These are phyloP conservation scores for Sinocyclocheilus anophthalmus DNA, from an alignment of 2,113 vertebrate genomes.

Conservation along the genomic window DNA sequence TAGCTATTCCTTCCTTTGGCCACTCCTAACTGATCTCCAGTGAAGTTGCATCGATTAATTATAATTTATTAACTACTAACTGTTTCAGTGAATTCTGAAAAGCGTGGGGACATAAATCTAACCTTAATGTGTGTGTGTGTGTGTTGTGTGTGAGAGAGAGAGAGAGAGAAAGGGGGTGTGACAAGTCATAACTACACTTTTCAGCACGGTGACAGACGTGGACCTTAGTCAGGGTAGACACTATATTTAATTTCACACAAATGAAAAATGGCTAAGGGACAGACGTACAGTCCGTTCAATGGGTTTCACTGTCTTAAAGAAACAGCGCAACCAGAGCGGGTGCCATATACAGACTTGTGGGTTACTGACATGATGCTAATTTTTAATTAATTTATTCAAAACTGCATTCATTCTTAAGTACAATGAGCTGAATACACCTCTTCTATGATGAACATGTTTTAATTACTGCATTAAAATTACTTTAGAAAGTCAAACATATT, in stretches of 20 bases:
- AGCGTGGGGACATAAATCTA: constrained; percentile 58
- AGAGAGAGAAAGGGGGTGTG: neutral
- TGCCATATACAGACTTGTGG: neutral
- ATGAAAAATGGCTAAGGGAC: neutral
- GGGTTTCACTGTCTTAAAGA: neutral
- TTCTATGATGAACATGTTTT: neutral
- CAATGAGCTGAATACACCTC: neutral
- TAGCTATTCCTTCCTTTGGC: neutral
- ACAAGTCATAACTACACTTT: neutral
- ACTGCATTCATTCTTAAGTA: neutral
- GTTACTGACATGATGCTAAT: neutral
- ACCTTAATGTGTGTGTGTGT: constrained; percentile 10
- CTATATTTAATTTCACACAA: neutral
- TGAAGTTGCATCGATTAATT: constrained; percentile 65
- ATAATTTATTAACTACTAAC: constrained; percentile 64
- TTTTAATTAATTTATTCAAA: neutral
- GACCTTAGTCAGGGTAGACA: constrained; percentile 5
- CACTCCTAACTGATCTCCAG: constrained; percentile 38
- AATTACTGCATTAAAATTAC: neutral
- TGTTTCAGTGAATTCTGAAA: constrained; percentile 58
- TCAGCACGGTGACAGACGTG: neutral
- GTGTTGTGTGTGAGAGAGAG: too few relatives aligned
- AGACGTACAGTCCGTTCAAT: neutral
- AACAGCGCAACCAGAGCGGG: neutral
- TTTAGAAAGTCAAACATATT: too few relatives aligned